Conservation (phyloP, 1,140 invertebrate genomes). For the Drosophila hydei region DNA sequence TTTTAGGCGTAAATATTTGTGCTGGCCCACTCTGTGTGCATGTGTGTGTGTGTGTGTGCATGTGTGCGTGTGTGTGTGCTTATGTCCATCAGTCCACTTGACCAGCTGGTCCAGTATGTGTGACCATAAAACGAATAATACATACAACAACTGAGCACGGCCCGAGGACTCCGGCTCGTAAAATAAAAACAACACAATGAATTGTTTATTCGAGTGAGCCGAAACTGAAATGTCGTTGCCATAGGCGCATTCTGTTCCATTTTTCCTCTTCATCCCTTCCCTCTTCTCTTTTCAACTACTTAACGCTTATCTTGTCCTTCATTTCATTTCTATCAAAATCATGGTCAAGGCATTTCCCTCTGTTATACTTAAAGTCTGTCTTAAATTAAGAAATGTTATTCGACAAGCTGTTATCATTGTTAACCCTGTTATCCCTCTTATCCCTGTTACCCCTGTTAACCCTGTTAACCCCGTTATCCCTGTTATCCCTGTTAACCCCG, state of each 20-base stretch:
- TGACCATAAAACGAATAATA: conserved; percentile 51
- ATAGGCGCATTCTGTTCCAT: conserved; percentile 12
- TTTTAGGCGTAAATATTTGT: conserved; percentile 74
- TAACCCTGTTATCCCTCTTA: too few species aligned
- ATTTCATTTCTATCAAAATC: background rate
- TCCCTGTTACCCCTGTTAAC: too few species aligned
- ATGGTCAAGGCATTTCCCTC: background rate
- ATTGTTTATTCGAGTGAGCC: conserved; percentile 39
- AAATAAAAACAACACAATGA: conserved; percentile 40
- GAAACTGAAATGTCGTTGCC: conserved; percentile 28
- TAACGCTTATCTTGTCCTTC: conserved; percentile 1
- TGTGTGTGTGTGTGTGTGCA: background rate
- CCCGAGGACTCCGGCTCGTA: conserved; percentile 33
- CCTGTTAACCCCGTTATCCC: too few species aligned
- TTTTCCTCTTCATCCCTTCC: background rate
- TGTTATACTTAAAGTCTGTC: background rate
- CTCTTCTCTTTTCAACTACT: background rate
- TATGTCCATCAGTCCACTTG: conserved; percentile 5
- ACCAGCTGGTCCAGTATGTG: conserved; percentile 14
- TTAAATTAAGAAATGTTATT: background rate
- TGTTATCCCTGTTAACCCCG: too few species aligned
- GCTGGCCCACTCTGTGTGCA: background rate
- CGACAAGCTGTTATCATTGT: too few species aligned
- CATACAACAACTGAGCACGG: conserved; percentile 22
- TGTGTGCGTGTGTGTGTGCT: conserved; percentile 16